Evolutionary conservation across 2,797 vertebrate species (phyloP), one percentile per base, ranked within the genome.

Genomic region (Cynodonichthys magdalenae): DNA sequence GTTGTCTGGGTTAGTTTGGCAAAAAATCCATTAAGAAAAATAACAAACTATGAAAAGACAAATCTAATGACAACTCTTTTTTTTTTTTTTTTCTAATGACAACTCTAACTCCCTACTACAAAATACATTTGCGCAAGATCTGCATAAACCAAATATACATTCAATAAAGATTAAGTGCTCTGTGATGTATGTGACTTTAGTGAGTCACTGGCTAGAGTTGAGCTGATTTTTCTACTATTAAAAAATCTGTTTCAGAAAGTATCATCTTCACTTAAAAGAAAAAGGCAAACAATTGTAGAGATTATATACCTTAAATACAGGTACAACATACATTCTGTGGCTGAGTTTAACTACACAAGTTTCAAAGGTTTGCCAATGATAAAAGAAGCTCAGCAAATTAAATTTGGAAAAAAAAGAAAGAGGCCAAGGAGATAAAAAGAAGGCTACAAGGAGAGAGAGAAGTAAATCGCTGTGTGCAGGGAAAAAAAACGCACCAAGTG

Each of bases 401-500:
- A 14, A 31, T 31, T n/a, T 11, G 47, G 57, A 63, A 71, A 62
- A 74, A 68, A n/a, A n/a, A n/a, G n/a, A 63, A 73, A 27, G 62
- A 39, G 28, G 39, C 29, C n/a, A 15, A 51, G 49, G 31, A 53
- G 74, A 77, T 59, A 18, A 59, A 77, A 74, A 75, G 57, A 7
- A 69, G 45, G 57, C 41, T 47, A 45, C 57, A 53, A 39, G 45
- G 60, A 63, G 48, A 49, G 29, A 28, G 46, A 76, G 63, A 56
- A 44, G 53, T 49, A 53, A 14, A 0, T 36, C 62, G 50, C 57
- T 51, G 75, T 3, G 53, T 53, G 74, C 63, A 73, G 83, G 31
- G 24, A 14, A 14, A 87, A 74, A 80, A 80, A 82, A 71, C 65
- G 69, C 67, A 75, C 61, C 74, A 53, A 53, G 70, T 53, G 68